Percentiles rank a stretch among this genome's conserved stretches.
Evolutionary conservation across 2,113 vertebrate genomes (phyloP).

Genomic region (Camelus dromedarius): DNA sequence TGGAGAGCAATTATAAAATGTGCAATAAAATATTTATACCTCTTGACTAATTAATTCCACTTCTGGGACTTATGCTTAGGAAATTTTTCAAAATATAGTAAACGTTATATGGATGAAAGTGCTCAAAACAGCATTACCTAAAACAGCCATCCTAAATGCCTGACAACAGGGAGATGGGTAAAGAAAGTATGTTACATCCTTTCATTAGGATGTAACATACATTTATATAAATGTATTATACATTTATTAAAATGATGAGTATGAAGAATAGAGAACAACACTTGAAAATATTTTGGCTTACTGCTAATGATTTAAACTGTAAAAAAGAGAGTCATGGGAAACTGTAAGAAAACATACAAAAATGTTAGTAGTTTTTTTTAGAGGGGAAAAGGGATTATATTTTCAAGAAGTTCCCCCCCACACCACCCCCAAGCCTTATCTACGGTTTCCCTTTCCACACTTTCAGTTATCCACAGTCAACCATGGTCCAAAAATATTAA

Average conservation of each 20-base stretch:
- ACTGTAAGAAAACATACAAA: neutral
- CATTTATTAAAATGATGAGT: neutral
- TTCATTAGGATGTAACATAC: slow-evolving; percentile 15
- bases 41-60: slow-evolving; percentile 61
- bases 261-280: neutral
- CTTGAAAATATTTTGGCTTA: neutral
- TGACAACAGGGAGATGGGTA: neutral
- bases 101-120: slow-evolving; percentile 3
- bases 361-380: neutral
- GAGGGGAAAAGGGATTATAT: neutral
- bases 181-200: neutral
- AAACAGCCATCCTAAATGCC: slow-evolving; percentile 34
- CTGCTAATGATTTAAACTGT: neutral
- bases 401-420: neutral
- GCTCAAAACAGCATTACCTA: neutral
- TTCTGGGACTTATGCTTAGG: slow-evolving; percentile 30
- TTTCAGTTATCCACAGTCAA: neutral
- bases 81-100: slow-evolving; percentile 59
- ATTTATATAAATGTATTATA: too few relatives aligned
- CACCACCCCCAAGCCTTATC: neutral
- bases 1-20: slow-evolving; percentile 48
- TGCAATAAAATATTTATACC: slow-evolving; percentile 60
- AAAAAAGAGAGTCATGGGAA: neutral
- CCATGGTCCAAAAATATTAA: neutral
- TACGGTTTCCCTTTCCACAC: neutral